Percentiles rank a stretch among this genome's conserved stretches.
Evolutionary conservation across 2,888 invertebrate species (phyloP).

Genomic region (Reticulitermes lucifugus): DNA sequence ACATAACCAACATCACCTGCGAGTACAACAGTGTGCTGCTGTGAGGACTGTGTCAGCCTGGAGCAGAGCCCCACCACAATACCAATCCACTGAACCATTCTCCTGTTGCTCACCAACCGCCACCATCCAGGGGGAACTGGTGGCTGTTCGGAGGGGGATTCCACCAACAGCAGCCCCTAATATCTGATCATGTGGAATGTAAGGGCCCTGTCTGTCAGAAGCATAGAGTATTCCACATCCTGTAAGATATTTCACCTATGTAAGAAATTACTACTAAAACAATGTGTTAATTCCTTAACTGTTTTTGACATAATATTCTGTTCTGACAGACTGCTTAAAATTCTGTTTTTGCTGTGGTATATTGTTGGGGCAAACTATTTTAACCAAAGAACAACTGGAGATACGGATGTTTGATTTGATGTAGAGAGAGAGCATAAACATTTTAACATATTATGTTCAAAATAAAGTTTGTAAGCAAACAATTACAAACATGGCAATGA

Average conservation of each 20-base stretch:
- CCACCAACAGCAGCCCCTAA: conserved; percentile 53
- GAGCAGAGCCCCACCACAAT: conserved; percentile 55
- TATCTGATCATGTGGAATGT: conserved; percentile 36
- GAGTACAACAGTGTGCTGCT: conserved; percentile 56
- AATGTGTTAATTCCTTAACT: no score
- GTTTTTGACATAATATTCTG: no score
- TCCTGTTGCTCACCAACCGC: conserved; percentile 53
- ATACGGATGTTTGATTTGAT: no score
- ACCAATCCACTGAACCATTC: conserved; percentile 51
- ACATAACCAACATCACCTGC: conserved; percentile 48
- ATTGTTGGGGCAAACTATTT: no score
- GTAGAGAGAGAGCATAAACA: no score
- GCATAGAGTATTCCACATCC: conserved; percentile 51
- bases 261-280: no score
- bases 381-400: no score
- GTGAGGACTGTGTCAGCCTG: conserved; percentile 54
- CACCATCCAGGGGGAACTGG: conserved; percentile 55
- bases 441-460: no score
- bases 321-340: no score
- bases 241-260: conserved; percentile 17
- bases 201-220: conserved; percentile 8
- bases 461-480: no score
- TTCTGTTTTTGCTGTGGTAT: no score
- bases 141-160: conserved; percentile 53
- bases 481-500: no score